These are phyloP conservation scores for Sylvicola cinctus DNA, from an alignment of 2,888 invertebrate species.

Conservation along the genomic window DNA sequence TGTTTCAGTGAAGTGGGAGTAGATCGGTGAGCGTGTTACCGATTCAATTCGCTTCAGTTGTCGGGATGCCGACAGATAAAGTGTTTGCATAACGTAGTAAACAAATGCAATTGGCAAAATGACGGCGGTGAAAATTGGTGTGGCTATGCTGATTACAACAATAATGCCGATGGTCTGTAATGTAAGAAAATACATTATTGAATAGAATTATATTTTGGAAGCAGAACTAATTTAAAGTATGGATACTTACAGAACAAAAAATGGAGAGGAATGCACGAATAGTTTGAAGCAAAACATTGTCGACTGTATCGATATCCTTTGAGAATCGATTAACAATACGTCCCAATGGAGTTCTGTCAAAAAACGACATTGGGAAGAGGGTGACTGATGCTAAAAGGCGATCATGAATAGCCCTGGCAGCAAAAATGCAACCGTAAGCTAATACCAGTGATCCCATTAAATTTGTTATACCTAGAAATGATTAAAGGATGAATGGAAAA, in stretches of 20 bases:
- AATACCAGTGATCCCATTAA: no score
- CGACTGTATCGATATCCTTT: conserved; percentile 36
- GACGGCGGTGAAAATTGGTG: conserved; percentile 17
- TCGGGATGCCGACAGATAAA: conserved; percentile 30
- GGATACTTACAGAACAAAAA: conserved; percentile 29
- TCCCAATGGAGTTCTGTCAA: conserved; percentile 59
- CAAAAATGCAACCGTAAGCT: conserved; percentile 28
- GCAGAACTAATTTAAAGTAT: no score
- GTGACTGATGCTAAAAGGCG: conserved; percentile 38
- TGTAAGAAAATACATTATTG: no score
- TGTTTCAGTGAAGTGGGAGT: conserved; percentile 32
- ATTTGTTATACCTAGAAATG: no score
- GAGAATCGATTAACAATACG: conserved; percentile 49
- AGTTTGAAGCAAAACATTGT: conserved; percentile 28
- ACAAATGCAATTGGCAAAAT: conserved; percentile 16
- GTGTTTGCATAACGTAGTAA: conserved; percentile 22
- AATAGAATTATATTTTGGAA: no score
- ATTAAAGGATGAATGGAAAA: no score
- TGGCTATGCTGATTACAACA: conserved; percentile 12
- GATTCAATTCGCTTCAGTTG: conserved; percentile 32
- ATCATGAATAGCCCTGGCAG: conserved; percentile 38
- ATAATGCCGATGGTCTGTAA: no score
- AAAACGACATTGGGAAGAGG: conserved; percentile 49
- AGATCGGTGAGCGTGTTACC: conserved; percentile 31
- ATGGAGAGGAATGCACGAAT: conserved; percentile 22